A percentile compares a stretch with the other conserved stretches of the same genome.
phyloP scores from a whole-genome alignment of 2,888 invertebrate genomes.

The Cosmopolites sordidus region DNA sequence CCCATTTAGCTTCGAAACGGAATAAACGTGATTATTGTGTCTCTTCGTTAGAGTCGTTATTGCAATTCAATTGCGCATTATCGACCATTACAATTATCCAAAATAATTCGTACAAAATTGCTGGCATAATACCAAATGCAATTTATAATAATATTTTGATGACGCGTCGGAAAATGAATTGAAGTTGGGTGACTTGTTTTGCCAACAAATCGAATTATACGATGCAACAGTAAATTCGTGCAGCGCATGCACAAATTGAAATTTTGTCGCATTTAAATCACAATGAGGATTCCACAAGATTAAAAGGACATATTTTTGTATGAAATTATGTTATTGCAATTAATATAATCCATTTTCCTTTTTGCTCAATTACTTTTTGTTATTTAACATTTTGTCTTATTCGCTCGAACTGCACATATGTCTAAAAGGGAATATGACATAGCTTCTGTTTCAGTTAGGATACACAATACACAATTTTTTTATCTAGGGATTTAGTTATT shows the following conservation, averaged over 20 bases:
- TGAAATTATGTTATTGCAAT: too few species aligned
- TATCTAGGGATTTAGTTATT: too few species aligned
- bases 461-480: too few species aligned
- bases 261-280: too few species aligned
- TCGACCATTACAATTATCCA: constrained; percentile 16
- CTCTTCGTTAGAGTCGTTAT: constrained; percentile 16
- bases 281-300: too few species aligned
- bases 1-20: neutral
- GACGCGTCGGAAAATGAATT: constrained; percentile 4
- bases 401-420: too few species aligned
- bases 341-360: too few species aligned
- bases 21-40: constrained; percentile 17
- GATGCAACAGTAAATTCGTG: neutral
- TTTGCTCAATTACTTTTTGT: too few species aligned
- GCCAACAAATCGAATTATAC: constrained; percentile 6
- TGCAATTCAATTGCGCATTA: constrained; percentile 18
- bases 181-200: neutral
- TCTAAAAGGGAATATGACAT: too few species aligned
- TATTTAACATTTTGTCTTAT: too few species aligned
- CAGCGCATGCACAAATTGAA: neutral
- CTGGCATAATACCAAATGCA: constrained; percentile 5
- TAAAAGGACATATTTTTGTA: too few species aligned
- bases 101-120: constrained; percentile 18
- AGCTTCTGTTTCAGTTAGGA: too few species aligned
- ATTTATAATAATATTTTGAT: constrained; percentile 10